Evolutionary conservation across 1,140 invertebrate genomes (phyloP), one percentile per base, ranked within the genome.

Genomic region (Bombus difficillimus): DNA sequence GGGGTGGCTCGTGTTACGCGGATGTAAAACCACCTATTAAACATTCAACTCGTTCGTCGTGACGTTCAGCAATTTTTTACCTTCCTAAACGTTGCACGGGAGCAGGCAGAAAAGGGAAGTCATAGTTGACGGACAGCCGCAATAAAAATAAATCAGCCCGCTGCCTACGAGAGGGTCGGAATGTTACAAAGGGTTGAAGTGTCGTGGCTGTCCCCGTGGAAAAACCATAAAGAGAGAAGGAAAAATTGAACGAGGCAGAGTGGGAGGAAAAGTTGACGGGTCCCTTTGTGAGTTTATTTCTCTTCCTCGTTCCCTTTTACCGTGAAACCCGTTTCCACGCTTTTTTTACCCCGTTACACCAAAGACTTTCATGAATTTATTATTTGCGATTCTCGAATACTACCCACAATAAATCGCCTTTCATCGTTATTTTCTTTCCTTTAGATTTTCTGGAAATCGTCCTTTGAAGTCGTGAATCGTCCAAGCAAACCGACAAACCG

Each of bases 101-200:
- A 72, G 47, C 68, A 9, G 53, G 39, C 57, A 62, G 53, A 66
- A 62, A 47, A 80, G 77, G 68, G 66, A 72, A 72, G 76, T 80
- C 25, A 69, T 84, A 72, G 83, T 43, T 84, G 76, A 84, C 76
- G 76, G 68, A 79, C 76, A 59, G 68, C 68, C 18, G 83, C 83
- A 85, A 80, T 85, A 85, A 85, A 85, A 85, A 85, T 85, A 85
- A 85, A 85, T 85, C 83, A 85, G 53, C 34, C 28, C 1, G 37
- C 41, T 32, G 53, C 37, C 75, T 41, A n/a, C n/a, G 12, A 41
- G 66, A 5, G 57, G 76, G 83, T 41, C 39, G 28, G 39, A 47
- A 47, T 41, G 53, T 41, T 57, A 41, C 76, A 78, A 84, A 78
- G 83, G 76, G 66, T 83, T 83, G 39, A 77, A 83, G 73, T 47